These are phyloP conservation scores for Gambusia affinis DNA, from an alignment of 2,113 vertebrate species.

Conservation along the genomic window DNA sequence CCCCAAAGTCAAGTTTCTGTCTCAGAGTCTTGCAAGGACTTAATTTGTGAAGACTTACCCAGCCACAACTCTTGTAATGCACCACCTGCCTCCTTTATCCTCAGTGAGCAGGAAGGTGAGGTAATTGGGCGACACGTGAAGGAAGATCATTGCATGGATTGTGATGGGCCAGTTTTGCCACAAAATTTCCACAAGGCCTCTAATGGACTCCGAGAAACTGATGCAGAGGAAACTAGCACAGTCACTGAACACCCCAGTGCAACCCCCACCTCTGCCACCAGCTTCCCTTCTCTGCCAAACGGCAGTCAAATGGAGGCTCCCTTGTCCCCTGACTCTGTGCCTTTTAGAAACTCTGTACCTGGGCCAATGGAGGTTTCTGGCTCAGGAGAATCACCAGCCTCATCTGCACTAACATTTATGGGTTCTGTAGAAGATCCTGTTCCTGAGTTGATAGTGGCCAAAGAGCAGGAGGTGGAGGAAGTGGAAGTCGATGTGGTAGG, in stretches of 20 bases:
- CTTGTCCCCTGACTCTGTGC: slow-evolving; percentile 90
- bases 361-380: slow-evolving; percentile 79
- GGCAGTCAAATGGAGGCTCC: slow-evolving; percentile 84
- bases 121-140: slow-evolving; percentile 80
- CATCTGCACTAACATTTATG: slow-evolving; percentile 24
- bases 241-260: slow-evolving; percentile 82
- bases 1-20: slow-evolving; percentile 81
- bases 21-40: slow-evolving; percentile 78
- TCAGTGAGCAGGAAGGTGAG: slow-evolving; percentile 88
- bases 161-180: slow-evolving; percentile 74
- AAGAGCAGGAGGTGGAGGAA: slow-evolving; percentile 88
- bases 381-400: slow-evolving; percentile 60
- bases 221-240: slow-evolving; percentile 77
- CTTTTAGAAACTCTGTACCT: slow-evolving; percentile 90
- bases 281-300: slow-evolving; percentile 82
- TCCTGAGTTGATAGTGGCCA: slow-evolving; percentile 83
- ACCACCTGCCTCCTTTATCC: slow-evolving; percentile 85
- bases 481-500: slow-evolving; percentile 92
- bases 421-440: slow-evolving; percentile 72
- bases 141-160: slow-evolving; percentile 77
- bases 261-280: slow-evolving; percentile 80
- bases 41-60: slow-evolving; percentile 81
- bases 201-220: slow-evolving; percentile 88
- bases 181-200: slow-evolving; percentile 85
- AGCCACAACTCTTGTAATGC: slow-evolving; percentile 83